Evolutionary conservation across 2,888 invertebrate species (phyloP).

Genomic region (Geophilus truncorum): DNA sequence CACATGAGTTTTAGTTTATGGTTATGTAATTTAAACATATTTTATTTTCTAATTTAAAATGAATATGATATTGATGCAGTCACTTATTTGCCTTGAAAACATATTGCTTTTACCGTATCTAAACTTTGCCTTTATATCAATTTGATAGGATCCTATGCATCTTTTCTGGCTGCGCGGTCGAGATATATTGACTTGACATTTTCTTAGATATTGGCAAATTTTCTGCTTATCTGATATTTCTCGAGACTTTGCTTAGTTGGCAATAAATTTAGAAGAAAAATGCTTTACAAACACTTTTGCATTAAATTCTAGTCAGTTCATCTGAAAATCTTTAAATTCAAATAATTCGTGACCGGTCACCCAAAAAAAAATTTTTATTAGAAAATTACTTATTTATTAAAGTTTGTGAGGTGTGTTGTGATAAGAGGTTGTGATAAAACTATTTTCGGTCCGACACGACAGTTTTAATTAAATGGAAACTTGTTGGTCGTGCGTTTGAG

Average conservation of each 20-base stretch:
- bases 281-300: too few species aligned
- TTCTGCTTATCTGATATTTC: neutral
- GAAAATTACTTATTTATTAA: neutral
- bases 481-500: neutral
- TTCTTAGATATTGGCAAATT: neutral
- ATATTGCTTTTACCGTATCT: too few species aligned
- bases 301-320: too few species aligned
- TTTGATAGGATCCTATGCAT: neutral
- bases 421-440: neutral
- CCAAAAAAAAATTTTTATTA: neutral
- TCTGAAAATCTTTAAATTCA: too few species aligned
- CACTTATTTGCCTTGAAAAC: too few species aligned
- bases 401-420: neutral
- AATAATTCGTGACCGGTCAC: too few species aligned
- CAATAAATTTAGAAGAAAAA: too few species aligned
- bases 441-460: too few species aligned
- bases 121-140: neutral
- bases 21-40: too few species aligned
- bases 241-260: neutral
- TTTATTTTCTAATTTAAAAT: too few species aligned
- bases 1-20: too few species aligned
- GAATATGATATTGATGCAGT: neutral
- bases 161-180: neutral
- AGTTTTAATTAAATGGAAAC: neutral
- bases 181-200: neutral